Evolutionary conservation across 2,113 vertebrate species (phyloP).

Genomic region (Rousettus leschenaultii): DNA sequence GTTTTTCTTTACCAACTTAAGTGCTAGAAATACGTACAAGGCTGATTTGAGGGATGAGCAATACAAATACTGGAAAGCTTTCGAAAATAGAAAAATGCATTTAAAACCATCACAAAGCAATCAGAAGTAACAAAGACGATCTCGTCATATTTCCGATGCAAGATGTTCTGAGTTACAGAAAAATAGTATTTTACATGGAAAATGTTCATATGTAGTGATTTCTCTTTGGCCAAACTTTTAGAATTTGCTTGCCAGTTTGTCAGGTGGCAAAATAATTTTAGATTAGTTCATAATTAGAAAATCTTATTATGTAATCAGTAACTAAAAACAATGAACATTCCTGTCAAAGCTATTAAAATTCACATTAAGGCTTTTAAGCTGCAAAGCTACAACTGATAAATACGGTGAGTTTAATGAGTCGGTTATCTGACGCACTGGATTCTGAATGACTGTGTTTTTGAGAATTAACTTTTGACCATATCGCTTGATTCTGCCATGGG

Average conservation of each 20-base stretch:
- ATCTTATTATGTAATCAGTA: not conserved
- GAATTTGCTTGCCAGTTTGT: not conserved
- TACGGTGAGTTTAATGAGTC: not conserved
- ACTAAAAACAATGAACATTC: not conserved
- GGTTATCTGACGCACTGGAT: not conserved
- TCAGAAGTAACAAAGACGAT: not conserved
- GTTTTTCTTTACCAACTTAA: not conserved
- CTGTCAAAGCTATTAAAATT: not conserved
- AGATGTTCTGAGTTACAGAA: not conserved
- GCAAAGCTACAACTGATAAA: not conserved
- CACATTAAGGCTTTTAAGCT: not conserved
- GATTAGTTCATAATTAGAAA: conserved; percentile 3
- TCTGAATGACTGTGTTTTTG: not conserved
- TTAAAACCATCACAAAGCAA: not conserved
- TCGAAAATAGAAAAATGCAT: not conserved
- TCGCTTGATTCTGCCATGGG: not conserved
- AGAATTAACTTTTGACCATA: not conserved
- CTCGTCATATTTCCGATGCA: not conserved
- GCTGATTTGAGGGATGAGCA: not conserved
- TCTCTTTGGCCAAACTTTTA: not conserved
- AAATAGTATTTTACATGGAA: not conserved
- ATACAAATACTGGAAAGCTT: not conserved
- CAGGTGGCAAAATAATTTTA: not conserved
- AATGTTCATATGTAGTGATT: not conserved
- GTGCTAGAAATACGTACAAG: not conserved